Evolutionary conservation across 1,140 invertebrate species (phyloP).

Genomic region (Muscidifurax raptorellus): DNA sequence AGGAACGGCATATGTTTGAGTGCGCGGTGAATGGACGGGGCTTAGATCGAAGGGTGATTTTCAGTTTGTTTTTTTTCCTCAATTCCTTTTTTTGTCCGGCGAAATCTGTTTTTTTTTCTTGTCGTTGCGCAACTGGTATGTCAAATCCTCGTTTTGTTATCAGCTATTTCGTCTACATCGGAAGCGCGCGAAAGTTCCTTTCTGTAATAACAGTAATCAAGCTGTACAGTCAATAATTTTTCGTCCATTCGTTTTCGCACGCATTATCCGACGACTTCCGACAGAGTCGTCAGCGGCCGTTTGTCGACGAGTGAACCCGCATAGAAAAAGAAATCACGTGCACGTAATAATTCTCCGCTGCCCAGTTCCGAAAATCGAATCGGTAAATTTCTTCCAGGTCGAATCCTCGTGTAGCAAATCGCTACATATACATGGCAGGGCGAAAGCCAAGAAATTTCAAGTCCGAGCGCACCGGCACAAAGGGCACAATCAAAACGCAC

Average conservation of each 20-base stretch:
- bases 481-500: conserved; percentile 37
- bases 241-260: too few relatives aligned
- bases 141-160: not conserved
- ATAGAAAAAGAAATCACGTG: not conserved
- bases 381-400: conserved; percentile 30
- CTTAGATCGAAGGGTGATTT: conserved; percentile 38
- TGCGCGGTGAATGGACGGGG: not conserved
- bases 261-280: not conserved
- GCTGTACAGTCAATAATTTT: too few relatives aligned
- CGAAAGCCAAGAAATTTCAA: conserved; percentile 11
- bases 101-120: not conserved
- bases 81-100: not conserved
- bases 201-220: not conserved
- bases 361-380: conserved; percentile 10
- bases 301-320: too few relatives aligned
- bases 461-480: not conserved
- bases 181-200: not conserved
- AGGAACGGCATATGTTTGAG: conserved; percentile 14
- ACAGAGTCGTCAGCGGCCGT: too few relatives aligned
- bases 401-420: not conserved
- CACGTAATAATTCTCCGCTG: not conserved
- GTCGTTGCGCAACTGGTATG: not conserved
- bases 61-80: not conserved
- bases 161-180: too few relatives aligned
- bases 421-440: not conserved